Base-by-base conservation (phyloP, 2,113 vertebrate genomes). In the Acrocephalus arundinaceus region DNA sequence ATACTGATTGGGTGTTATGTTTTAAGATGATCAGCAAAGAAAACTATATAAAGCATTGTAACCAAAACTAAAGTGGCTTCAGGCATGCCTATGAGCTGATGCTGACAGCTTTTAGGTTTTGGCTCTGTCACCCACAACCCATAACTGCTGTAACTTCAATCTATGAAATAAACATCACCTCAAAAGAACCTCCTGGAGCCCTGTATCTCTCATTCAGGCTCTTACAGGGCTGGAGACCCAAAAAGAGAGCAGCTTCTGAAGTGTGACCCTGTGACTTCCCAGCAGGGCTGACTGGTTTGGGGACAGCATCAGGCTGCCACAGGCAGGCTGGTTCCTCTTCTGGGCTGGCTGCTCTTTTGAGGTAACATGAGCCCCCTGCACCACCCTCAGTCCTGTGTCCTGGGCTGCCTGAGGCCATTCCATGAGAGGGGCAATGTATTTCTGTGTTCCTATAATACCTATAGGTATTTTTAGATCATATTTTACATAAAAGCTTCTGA, bases 371-470 rank as follows among this genome's bases (percentile, higher is more conserved):
- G 15, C 49, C n/a, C 39, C 6, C 27, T 45, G 76, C 31, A 45
- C 4, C 30, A 5, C 5, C 1, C 23, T 25, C 74, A 24, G 0
- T 6, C 61, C 11, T 45, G 5, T 17, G 51, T 45, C 49, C 45
- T 54, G 59, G 33, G 11, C 37, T 66, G 10, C 30, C 46, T 17
- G 28, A 41, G 62, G 41, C 62, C 78, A 3, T 77, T 52, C 41
- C 6, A 1, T 22, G 31, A 35, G 28, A 66, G 10, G 14, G 15
- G 6, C n/a, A 46, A 5, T 39, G n/a, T 11, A 41, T 15, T 59
- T 75, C 25, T 70, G 10, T 79, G 19, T 63, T 67, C 43, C 10
- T 48, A 3, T 28, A 5, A 23, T 37, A 31, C 16, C 35, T 35
- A 35, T 79, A 39, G 23, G 48, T 49, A 27, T 22, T 39, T 66